A percentile compares a stretch with the other conserved stretches of the same genome.
Evolutionary conservation across 2,113 vertebrate species (phyloP).

Genomic region (Indicator indicator): DNA sequence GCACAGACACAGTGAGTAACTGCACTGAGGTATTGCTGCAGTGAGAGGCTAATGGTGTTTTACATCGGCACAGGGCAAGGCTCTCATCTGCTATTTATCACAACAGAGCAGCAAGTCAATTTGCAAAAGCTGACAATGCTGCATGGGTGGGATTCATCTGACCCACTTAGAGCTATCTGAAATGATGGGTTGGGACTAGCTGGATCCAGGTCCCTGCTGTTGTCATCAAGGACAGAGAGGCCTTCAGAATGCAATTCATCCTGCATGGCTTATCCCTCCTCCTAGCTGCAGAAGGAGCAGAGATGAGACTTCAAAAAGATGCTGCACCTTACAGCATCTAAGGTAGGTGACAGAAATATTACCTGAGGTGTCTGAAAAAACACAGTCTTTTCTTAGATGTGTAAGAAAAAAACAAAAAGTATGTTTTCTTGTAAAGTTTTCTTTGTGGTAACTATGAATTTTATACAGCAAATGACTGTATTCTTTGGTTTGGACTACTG

Average conservation of each 20-base stretch:
- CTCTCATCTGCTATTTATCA: background rate
- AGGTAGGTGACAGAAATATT: background rate
- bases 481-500: background rate
- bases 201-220: background rate
- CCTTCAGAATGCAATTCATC: background rate
- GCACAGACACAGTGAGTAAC: background rate
- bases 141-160: background rate
- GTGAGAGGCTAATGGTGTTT: background rate
- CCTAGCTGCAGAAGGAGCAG: background rate
- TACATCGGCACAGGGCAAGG: background rate
- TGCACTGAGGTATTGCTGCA: background rate
- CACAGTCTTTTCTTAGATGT: background rate
- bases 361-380: background rate
- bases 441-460: background rate
- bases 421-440: background rate
- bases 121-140: background rate
- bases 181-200: background rate
- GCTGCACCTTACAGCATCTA: background rate
- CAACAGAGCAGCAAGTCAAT: background rate
- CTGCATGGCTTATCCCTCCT: fast-evolving
- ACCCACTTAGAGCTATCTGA: background rate
- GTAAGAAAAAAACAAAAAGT: background rate
- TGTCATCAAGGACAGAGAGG: background rate
- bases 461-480: background rate
- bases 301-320: background rate